A percentile compares a stretch with the other conserved stretches of the same genome.
Evolutionary conservation across 1,140 invertebrate genomes (phyloP).

Genomic region (Drosophila pseudoananassae): DNA sequence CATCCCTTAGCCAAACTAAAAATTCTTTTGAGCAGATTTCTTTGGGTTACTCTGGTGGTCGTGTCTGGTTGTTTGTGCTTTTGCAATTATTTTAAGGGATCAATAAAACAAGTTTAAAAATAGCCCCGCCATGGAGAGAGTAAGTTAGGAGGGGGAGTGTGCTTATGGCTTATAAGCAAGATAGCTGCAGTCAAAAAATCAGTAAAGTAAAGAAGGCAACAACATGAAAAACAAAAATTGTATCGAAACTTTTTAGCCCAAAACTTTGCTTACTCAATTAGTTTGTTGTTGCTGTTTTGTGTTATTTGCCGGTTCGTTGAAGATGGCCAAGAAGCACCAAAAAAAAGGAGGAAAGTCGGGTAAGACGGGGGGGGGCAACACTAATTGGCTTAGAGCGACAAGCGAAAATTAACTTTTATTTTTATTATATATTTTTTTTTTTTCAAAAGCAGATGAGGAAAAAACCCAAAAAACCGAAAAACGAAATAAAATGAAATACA

Average conservation of each 20-base stretch:
- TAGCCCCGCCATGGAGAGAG: slow-evolving; percentile 36
- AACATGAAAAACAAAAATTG: slow-evolving; percentile 39
- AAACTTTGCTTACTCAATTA: slow-evolving; percentile 78
- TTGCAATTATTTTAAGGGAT: slow-evolving; percentile 78
- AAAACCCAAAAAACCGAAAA: no score
- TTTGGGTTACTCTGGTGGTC: slow-evolving; percentile 13
- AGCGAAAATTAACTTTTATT: slow-evolving; percentile 82
- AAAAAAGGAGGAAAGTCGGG: neutral
- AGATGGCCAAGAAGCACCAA: slow-evolving; percentile 6
- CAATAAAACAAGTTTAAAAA: slow-evolving; percentile 81
- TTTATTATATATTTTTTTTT: slow-evolving; percentile 59
- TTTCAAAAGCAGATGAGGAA: slow-evolving; percentile 1
- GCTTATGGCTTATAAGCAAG: neutral
- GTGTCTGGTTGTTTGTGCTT: slow-evolving; percentile 39
- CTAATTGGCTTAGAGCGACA: slow-evolving; percentile 82
- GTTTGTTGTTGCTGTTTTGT: slow-evolving; percentile 61
- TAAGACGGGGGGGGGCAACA: slow-evolving; percentile 35
- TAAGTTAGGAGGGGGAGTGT: neutral
- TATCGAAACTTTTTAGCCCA: slow-evolving; percentile 49
- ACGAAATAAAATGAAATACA: slow-evolving; percentile 49
- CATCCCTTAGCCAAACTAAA: slow-evolving; percentile 42
- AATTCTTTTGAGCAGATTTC: slow-evolving; percentile 66
- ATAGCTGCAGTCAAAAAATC: slow-evolving; percentile 39
- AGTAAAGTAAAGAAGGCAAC: slow-evolving; percentile 7
- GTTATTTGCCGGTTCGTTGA: slow-evolving; percentile 74